phyloP scores from a whole-genome alignment of 2,888 invertebrate species.

The Pseudoips prasinana region DNA sequence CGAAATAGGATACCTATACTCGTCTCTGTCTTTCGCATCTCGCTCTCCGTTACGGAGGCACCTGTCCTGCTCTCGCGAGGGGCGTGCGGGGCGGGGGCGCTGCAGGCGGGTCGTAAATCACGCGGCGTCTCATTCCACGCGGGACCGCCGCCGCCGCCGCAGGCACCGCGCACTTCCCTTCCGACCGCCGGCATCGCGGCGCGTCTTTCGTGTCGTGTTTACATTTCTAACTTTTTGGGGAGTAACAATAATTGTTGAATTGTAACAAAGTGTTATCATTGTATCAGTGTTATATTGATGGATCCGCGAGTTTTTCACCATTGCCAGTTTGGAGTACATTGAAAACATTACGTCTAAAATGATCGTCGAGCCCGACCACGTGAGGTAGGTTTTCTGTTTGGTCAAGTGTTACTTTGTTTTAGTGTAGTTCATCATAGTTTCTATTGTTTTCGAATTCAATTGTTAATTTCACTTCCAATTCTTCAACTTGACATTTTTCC shows the following conservation, averaged over 20 bases:
- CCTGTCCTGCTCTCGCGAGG: slow-evolving; percentile 59
- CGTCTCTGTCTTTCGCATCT: slow-evolving; percentile 54
- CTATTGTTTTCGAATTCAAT: slow-evolving; percentile 28
- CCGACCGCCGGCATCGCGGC: slow-evolving; percentile 71
- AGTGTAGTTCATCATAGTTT: slow-evolving; percentile 33
- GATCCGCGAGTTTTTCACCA: slow-evolving; percentile 59
- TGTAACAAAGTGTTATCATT: slow-evolving; percentile 55
- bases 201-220: slow-evolving; percentile 80
- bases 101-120: slow-evolving; percentile 83
- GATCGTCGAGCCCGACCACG: slow-evolving; percentile 80
- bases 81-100: slow-evolving; percentile 76
- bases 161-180: slow-evolving; percentile 77
- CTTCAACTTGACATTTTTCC: slow-evolving; percentile 12
- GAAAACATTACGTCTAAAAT: slow-evolving; percentile 75
- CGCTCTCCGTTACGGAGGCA: slow-evolving; percentile 26
- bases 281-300: slow-evolving; percentile 67
- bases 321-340: slow-evolving; percentile 59
- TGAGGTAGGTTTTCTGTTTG: slow-evolving; percentile 72
- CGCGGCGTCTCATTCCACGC: slow-evolving; percentile 81
- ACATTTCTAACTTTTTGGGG: slow-evolving; percentile 65
- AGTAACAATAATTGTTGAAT: slow-evolving; percentile 59
- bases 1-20: slow-evolving; percentile 58
- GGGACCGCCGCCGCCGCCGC: slow-evolving; percentile 79
- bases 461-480: slow-evolving; percentile 16
- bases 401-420: slow-evolving; percentile 59